Evolutionary conservation across 2,113 vertebrate species (phyloP).

Genomic region (Oxygymnocypris stewartii): DNA sequence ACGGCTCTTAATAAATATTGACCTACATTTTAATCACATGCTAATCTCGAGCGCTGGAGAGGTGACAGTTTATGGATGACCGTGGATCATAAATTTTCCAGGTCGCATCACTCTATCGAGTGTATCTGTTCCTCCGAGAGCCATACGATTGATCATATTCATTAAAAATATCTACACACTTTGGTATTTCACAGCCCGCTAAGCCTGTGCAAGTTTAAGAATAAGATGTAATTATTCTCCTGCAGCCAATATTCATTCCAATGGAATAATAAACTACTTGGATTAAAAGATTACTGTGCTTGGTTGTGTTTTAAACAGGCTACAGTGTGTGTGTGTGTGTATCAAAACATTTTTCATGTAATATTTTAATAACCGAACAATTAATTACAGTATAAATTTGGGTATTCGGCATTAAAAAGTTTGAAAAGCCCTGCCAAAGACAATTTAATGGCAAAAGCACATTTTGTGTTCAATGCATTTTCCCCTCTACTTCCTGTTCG

Average conservation of each 20-base stretch:
- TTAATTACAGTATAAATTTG: not conserved
- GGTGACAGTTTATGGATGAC: slow-evolving; percentile 73
- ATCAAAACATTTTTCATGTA: not conserved
- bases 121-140: slow-evolving; percentile 78
- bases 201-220: slow-evolving; percentile 56
- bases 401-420: not conserved
- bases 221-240: slow-evolving; percentile 51
- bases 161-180: slow-evolving; percentile 76
- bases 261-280: slow-evolving; percentile 43
- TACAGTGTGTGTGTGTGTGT: not conserved
- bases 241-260: slow-evolving; percentile 55
- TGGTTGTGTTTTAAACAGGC: not conserved
- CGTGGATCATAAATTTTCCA: slow-evolving; percentile 79
- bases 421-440: not conserved
- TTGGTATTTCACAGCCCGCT: slow-evolving; percentile 59
- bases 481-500: not conserved
- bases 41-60: slow-evolving; percentile 69
- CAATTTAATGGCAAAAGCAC: slow-evolving; percentile 5
- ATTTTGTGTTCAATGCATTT: not conserved
- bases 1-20: slow-evolving; percentile 77
- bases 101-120: slow-evolving; percentile 79
- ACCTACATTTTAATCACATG: slow-evolving; percentile 78
- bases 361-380: not conserved
- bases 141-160: slow-evolving; percentile 82
- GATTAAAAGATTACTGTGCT: not conserved